Base-by-base conservation (phyloP, 2,113 vertebrate genomes). In the Abramis brama region DNA sequence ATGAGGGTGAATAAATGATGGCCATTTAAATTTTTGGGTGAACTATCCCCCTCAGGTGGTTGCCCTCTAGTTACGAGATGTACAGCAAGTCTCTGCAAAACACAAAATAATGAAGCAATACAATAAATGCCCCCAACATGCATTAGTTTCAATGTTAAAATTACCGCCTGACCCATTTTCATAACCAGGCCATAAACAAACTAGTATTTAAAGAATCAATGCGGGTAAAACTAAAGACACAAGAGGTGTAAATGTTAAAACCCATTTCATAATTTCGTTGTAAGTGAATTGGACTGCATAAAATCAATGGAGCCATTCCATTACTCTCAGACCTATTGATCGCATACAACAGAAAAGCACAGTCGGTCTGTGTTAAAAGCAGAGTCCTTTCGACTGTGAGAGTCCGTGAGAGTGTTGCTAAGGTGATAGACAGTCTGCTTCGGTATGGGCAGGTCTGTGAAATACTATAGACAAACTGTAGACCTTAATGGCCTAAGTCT, bases 291-390 rank as follows among this genome's bases (percentile, higher is more conserved):
- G 79, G 11, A 27, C 50, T 85, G 82, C 43, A 79, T 79, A 74
- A 87, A 89, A 89, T 89, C 88, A 82, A 89, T 89, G 43, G 43
- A 74, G 17, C 68, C 78, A 85, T 85, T 89, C 71, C 81, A 87
- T 87, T 87, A 82, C 86, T 43, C 39, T 79, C 83, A 83, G 25
- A 13, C 50, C 12, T 79, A 89, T 85, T 36, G 88, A 87, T 85
- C 50, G 21, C 13, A 6, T 74, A 60, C 39, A 62, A 73, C n/a
- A 74, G 82, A 64, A 8, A 82, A 59, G 52, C 47, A 74, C 36
- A 52, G 79, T 6, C 68, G 55, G 50, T 43, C 64, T 64, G 75
- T 64, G 85, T 82, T 71, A 77, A 59, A 83, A 10, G 7, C 0
- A 78, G 50, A 86, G 71, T 84, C n/a, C 52, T 27, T 39, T 57